Conservation (phyloP, 2,797 vertebrate species). For the Helostoma temminkii region DNA sequence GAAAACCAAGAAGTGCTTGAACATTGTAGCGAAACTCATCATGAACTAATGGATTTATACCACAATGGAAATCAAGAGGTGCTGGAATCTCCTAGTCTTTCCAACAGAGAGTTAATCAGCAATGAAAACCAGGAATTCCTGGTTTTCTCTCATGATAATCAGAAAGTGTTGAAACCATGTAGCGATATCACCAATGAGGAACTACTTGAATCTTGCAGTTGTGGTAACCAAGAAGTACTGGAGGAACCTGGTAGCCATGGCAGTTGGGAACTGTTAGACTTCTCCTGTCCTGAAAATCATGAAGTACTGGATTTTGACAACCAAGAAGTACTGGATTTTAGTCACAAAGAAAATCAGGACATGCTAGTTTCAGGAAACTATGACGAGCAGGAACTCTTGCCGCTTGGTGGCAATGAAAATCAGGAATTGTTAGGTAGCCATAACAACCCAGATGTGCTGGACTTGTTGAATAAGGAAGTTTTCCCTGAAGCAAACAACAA, state of each 20-base stretch:
- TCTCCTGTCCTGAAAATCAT: slow-evolving; percentile 58
- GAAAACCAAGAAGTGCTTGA: slow-evolving; percentile 73
- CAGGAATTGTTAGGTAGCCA: slow-evolving; percentile 45
- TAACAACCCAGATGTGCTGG: slow-evolving; percentile 64
- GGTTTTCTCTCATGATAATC: slow-evolving; percentile 57
- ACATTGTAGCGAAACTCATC: slow-evolving; percentile 41
- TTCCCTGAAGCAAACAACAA: slow-evolving; percentile 69
- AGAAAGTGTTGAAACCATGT: slow-evolving; percentile 59
- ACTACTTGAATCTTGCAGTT: slow-evolving; percentile 31
- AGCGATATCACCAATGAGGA: slow-evolving; percentile 10
- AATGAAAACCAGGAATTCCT: slow-evolving; percentile 58
- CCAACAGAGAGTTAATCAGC: slow-evolving; percentile 16
- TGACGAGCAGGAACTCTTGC: slow-evolving; percentile 41
- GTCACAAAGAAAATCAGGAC: slow-evolving; percentile 48
- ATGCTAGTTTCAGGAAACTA: slow-evolving; percentile 25
- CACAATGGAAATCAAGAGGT: slow-evolving; percentile 62
- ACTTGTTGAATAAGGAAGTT: slow-evolving; percentile 39
- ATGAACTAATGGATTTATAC: slow-evolving; percentile 38
- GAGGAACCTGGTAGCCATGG: slow-evolving; percentile 33
- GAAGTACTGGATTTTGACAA: slow-evolving; percentile 63
- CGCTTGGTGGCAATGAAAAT: slow-evolving; percentile 42
- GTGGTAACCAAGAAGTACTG: slow-evolving; percentile 61
- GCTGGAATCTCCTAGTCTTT: slow-evolving; percentile 28
- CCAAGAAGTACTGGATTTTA: slow-evolving; percentile 47
- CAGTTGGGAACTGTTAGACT: slow-evolving; percentile 42